phyloP scores from a whole-genome alignment of 1,140 invertebrate genomes.

The Vollenhovia emeryi region DNA sequence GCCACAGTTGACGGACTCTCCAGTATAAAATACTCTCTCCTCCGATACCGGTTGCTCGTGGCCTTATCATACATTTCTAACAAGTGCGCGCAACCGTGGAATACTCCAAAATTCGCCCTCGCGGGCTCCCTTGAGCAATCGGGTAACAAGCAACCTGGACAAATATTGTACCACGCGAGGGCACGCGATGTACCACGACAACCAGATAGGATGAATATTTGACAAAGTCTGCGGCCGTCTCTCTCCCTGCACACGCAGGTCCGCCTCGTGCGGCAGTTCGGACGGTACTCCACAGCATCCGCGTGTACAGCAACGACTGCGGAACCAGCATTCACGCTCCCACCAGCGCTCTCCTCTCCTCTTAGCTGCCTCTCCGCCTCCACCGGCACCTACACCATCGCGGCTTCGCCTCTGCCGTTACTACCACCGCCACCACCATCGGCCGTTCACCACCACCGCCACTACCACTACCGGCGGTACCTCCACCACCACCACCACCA shows the following conservation, averaged over 20 bases:
- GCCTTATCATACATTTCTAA: constrained; percentile 17
- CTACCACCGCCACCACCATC: constrained; percentile 7
- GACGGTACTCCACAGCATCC: constrained; percentile 67
- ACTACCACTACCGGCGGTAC: constrained; percentile 54
- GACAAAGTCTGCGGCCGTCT: constrained; percentile 57
- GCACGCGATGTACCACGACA: constrained; percentile 18
- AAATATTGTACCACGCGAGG: constrained; percentile 43
- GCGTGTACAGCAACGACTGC: constrained; percentile 63
- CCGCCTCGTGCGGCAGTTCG: constrained; percentile 62
- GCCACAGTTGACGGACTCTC: not conserved
- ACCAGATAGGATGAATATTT: constrained; percentile 51
- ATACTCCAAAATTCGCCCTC: not conserved
- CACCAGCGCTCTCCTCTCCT: constrained; percentile 63
- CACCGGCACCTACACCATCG: constrained; percentile 6
- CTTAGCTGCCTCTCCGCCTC: constrained; percentile 57
- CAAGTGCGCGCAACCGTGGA: not conserved
- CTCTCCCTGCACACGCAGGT: constrained; percentile 49
- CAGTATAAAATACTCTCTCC: not conserved
- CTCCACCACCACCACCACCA: constrained; percentile 67
- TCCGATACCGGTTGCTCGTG: not conserved
- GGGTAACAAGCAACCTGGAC: constrained; percentile 48
- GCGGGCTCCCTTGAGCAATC: constrained; percentile 44
- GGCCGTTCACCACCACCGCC: constrained; percentile 57
- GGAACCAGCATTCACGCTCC: constrained; percentile 71
- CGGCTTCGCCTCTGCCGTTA: constrained; percentile 33